A percentile compares a stretch with the other conserved stretches of the same genome.
Evolutionary conservation across 2,888 invertebrate species (phyloP).

Genomic region (Sarcophaga subvicina): DNA sequence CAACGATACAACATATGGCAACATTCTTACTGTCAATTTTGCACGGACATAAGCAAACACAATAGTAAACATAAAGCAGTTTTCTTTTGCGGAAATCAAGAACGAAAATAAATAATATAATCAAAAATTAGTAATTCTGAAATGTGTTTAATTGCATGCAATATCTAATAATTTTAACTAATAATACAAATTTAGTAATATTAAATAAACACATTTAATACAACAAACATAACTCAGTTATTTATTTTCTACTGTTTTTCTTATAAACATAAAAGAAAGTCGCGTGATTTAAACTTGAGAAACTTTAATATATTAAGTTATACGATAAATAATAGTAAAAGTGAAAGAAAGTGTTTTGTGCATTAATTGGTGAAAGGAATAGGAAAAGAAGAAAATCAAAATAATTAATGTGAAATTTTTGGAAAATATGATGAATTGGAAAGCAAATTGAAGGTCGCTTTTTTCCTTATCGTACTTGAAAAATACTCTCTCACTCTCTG

Average conservation of each 20-base stretch:
- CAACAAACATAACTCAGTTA: no score
- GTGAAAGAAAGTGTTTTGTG: not conserved
- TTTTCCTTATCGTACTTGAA: slow-evolving; percentile 5
- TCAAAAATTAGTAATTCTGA: slow-evolving; percentile 6
- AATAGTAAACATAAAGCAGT: slow-evolving; percentile 32
- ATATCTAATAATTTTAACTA: slow-evolving; percentile 4
- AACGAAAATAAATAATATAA: slow-evolving; percentile 6
- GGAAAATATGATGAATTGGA: slow-evolving; percentile 38
- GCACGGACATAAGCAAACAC: not conserved
- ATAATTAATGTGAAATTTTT: slow-evolving; percentile 11
- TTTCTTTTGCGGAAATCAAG: not conserved
- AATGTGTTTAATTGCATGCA: slow-evolving; percentile 28
- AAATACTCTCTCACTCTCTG: not conserved
- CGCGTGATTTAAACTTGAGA: not conserved
- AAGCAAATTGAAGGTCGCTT: slow-evolving; percentile 55
- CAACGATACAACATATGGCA: not conserved
- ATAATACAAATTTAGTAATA: not conserved
- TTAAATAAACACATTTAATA: not conserved
- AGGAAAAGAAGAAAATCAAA: not conserved
- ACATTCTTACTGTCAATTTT: not conserved
- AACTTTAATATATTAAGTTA: slow-evolving; percentile 3
- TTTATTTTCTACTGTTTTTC: no score
- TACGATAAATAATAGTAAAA: slow-evolving; percentile 12
- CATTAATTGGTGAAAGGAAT: slow-evolving; percentile 3
- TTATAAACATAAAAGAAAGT: not conserved